phyloP scores from a whole-genome alignment of 2,113 vertebrate species.

The Elgaria multicarinata region DNA sequence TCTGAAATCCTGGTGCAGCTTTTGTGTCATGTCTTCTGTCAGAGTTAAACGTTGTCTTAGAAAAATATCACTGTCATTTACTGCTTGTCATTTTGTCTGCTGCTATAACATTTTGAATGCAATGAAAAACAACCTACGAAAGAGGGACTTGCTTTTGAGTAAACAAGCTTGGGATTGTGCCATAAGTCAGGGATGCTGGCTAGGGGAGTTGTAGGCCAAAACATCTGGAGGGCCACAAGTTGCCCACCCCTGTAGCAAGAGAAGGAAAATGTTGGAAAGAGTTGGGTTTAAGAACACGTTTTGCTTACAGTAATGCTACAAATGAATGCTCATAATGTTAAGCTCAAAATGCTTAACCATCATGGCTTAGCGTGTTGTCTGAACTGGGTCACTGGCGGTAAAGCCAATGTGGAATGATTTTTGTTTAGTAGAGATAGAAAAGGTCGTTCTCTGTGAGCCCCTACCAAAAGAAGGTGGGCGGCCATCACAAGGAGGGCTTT shows the following conservation, averaged over 20 bases:
- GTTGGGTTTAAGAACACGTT: neutral
- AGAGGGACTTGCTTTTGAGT: neutral
- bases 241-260: too few relatives aligned
- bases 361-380: too few relatives aligned
- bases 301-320: conserved; percentile 26
- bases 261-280: neutral
- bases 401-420: too few relatives aligned
- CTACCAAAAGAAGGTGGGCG: too few relatives aligned
- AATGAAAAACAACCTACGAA: neutral
- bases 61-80: neutral
- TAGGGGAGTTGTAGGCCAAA: too few relatives aligned
- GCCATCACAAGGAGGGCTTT: too few relatives aligned
- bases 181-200: too few relatives aligned
- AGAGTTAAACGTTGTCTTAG: conserved; percentile 11
- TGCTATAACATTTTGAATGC: neutral
- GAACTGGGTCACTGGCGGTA: too few relatives aligned
- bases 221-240: too few relatives aligned
- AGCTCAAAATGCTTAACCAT: too few relatives aligned
- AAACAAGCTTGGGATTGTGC: neutral
- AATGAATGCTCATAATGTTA: conserved; percentile 21
- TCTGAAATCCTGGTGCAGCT: neutral
- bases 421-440: too few relatives aligned
- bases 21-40: neutral
- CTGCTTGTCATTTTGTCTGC: conserved; percentile 21
- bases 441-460: too few relatives aligned